These are phyloP conservation scores for Diplodus sargus DNA, from an alignment of 2,797 vertebrate species.

Conservation along the genomic window DNA sequence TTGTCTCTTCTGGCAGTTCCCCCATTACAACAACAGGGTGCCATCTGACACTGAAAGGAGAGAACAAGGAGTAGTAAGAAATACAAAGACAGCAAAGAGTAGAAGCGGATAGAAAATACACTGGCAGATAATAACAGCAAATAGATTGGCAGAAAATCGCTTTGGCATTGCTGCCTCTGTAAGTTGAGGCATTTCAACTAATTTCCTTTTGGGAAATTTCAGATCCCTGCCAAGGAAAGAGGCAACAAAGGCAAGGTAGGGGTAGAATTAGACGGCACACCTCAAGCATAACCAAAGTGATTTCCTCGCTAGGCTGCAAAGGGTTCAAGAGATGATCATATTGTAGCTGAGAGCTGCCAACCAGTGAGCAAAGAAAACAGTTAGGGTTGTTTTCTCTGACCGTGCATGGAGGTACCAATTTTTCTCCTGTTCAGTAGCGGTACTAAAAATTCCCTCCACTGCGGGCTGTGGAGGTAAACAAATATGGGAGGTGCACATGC, in stretches of 20 bases:
- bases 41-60: conserved; percentile 30
- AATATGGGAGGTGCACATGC: no score
- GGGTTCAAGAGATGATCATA: conserved; percentile 11
- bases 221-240: conserved; percentile 4
- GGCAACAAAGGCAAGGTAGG: background rate
- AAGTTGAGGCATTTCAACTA: background rate
- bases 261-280: conserved; percentile 7
- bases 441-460: background rate
- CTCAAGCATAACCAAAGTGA: conserved; percentile 35
- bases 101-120: conserved; percentile 1
- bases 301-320: conserved; percentile 33
- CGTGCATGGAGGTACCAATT: background rate
- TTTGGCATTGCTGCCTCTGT: background rate
- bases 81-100: conserved; percentile 18
- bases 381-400: background rate
- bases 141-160: background rate
- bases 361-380: background rate
- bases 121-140: conserved; percentile 8
- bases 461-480: no score
- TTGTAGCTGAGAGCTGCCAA: conserved; percentile 7
- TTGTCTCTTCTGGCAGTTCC: background rate
- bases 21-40: background rate
- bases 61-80: conserved; percentile 22
- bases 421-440: background rate
- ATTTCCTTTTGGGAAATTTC: background rate